phyloP scores from a whole-genome alignment of 2,888 invertebrate genomes.

The Mimumesa dahlbomi region DNA sequence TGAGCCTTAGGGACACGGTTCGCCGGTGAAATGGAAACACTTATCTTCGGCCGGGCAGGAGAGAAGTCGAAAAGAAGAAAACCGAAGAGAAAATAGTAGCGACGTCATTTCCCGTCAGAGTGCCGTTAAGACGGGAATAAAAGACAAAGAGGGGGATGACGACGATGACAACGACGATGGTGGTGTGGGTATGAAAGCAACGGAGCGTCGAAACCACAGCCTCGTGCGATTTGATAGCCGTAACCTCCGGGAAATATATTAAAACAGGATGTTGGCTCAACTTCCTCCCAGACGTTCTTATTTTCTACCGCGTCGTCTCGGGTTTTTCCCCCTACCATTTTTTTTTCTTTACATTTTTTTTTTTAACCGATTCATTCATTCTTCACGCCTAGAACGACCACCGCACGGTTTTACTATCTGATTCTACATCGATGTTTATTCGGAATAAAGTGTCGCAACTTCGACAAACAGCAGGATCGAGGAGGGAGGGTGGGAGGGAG shows the following conservation, averaged over 20 bases:
- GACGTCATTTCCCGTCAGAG: slow-evolving; percentile 42
- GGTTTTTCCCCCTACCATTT: too few relatives aligned
- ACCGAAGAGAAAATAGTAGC: slow-evolving; percentile 42
- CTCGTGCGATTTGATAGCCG: slow-evolving; percentile 73
- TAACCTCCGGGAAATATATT: slow-evolving; percentile 76
- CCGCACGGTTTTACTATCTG: too few relatives aligned
- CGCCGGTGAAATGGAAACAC: slow-evolving; percentile 65
- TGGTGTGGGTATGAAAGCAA: slow-evolving; percentile 28
- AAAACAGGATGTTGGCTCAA: slow-evolving; percentile 73
- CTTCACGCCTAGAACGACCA: too few relatives aligned
- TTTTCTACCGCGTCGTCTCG: not conserved
- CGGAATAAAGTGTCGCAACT: too few relatives aligned
- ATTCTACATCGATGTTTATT: too few relatives aligned
- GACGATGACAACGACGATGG: slow-evolving; percentile 30
- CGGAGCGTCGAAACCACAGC: slow-evolving; percentile 64
- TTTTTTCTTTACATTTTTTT: too few relatives aligned
- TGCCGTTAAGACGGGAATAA: slow-evolving; percentile 41
- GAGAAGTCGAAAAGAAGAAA: slow-evolving; percentile 34
- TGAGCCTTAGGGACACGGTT: slow-evolving; percentile 70
- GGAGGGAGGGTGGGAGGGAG: too few relatives aligned
- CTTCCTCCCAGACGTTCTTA: slow-evolving; percentile 56
- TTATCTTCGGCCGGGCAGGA: slow-evolving; percentile 37
- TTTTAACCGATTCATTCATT: too few relatives aligned
- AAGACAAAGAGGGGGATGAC: slow-evolving; percentile 27
- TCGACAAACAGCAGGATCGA: too few relatives aligned